Conservation (phyloP, 1,140 invertebrate genomes). For the Euschistus heros region DNA sequence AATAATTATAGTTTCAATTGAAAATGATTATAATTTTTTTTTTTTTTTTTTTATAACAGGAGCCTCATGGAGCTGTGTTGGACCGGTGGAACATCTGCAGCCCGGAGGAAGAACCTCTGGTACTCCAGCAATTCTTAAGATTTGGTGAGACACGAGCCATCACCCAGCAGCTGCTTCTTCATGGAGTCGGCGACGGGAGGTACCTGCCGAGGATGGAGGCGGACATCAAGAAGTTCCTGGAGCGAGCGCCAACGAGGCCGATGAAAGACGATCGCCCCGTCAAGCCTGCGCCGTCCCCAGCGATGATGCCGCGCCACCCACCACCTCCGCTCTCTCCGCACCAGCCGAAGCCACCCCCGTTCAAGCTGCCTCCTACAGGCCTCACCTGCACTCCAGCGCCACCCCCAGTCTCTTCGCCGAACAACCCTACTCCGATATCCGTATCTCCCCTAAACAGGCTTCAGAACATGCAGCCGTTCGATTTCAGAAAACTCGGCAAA, state of each 20-base stretch:
- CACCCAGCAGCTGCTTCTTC: conserved; percentile 62
- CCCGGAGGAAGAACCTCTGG: conserved; percentile 72
- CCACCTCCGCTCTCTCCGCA: conserved; percentile 23
- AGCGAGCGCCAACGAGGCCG: conserved; percentile 32
- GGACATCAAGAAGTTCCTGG: conserved; percentile 47
- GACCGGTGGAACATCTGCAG: conserved; percentile 74
- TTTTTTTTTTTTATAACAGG: conserved; percentile 38
- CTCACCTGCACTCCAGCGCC: conserved; percentile 37
- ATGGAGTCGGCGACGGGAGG: conserved; percentile 28
- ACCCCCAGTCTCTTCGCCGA: conserved; percentile 32
- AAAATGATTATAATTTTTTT: neutral
- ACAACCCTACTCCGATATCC: conserved; percentile 42
- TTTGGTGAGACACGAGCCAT: conserved; percentile 74
- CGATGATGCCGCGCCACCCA: neutral
- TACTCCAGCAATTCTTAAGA: conserved; percentile 74
- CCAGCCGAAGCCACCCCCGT: conserved; percentile 24
- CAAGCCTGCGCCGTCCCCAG: conserved; percentile 8
- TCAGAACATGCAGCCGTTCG: conserved; percentile 91
- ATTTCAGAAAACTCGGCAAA: conserved; percentile 65
- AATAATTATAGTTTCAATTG: no score
- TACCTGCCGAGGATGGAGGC: conserved; percentile 38
- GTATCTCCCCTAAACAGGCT: conserved; percentile 74
- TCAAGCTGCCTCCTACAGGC: conserved; percentile 30
- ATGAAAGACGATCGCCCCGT: conserved; percentile 18
- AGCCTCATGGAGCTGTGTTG: conserved; percentile 56